Base-by-base conservation (phyloP, 2,113 vertebrate genomes). In the Dolichotis patagonum region DNA sequence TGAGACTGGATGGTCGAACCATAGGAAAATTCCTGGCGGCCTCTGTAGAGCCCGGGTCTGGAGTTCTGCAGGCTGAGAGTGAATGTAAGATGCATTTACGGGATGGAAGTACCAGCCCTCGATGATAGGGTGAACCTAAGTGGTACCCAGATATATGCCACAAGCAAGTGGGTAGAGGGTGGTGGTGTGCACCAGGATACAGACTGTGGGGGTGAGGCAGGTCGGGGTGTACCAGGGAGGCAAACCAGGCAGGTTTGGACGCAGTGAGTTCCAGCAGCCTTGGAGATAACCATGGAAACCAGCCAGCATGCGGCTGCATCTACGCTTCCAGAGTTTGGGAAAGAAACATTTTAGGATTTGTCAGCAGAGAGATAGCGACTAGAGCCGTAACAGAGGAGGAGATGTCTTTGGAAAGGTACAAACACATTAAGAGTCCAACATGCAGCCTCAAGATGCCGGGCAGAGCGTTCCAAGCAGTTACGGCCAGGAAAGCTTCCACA, bases 401-500 rank as follows among this genome's bases (percentile, higher is more conserved):
- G 46, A 13, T 12, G 67, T 56, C 92, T 82, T 67, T 69, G 56
- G 24, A 46, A 60, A 24, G 38, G 3, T 1, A 30, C 63, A 10
- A 26, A 2, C 22, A 35, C 46, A 14, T 26, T 38, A 85, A 10
- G 19, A 28, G 16, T 19, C 38, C 26, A 49, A 69, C 58, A 28
- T 8, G 2, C 49, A 83, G 78, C 60, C 46, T 28, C 41, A 32
- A 8, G 41, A 2, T 2, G 38, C 32, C 30, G 60, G 38, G 26
- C 4, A 24, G 11, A 22, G 60, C 0, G 0, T 7, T 17, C 28
- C 1, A 24, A 49, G 75, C 24, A 60, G 86, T 0, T 41, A 0
- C 41, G 28, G 2, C 62, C 12, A 7, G 24, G 17, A 38, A 28
- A 58, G 11, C 9, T 7, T 22, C 49, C 2, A 0, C 0, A 32